Conservation (phyloP, 37 sponge, comb jelly and placozoan species). For the Lycopodina hypogea region DNA sequence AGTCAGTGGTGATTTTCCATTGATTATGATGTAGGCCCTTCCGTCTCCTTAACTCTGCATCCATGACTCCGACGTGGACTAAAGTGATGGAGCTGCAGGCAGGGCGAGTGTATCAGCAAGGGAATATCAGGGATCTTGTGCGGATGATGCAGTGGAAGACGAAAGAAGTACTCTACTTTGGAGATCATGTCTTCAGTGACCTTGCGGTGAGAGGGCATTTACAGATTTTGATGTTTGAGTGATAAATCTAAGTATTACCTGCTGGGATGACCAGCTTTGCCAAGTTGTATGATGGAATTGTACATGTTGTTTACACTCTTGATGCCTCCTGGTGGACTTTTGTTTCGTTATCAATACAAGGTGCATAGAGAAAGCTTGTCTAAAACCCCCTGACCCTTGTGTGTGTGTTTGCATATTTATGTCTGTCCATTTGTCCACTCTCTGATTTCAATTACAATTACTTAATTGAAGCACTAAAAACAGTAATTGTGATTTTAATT, state of each 20-base stretch:
- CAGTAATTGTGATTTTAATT: no score
- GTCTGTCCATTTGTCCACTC: no score
- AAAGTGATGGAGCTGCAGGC: conserved; percentile 45
- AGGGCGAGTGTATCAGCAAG: conserved; percentile 74
- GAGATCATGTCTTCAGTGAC: conserved; percentile 96
- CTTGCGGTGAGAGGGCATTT: conserved; percentile 57
- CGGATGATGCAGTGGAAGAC: conserved; percentile 80
- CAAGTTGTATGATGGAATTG: background rate
- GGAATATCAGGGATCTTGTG: conserved; percentile 82
- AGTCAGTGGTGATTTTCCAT: no score
- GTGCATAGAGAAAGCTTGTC: no score
- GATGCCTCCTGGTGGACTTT: background rate
- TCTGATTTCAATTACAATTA: no score
- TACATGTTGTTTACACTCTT: background rate
- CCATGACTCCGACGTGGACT: conserved; percentile 57
- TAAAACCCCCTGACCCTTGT: no score
- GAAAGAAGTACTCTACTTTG: conserved; percentile 85
- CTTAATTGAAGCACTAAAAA: no score
- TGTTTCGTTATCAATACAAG: no score
- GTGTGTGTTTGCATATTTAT: no score
- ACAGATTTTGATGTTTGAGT: conserved; percentile 5
- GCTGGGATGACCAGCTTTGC: no score
- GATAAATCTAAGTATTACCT: background rate
- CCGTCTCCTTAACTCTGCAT: conserved; percentile 39
- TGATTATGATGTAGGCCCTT: conserved; percentile 75